Evolutionary conservation across 2,113 vertebrate genomes (phyloP).

Genomic region (Rhinichthys klamathensis): DNA sequence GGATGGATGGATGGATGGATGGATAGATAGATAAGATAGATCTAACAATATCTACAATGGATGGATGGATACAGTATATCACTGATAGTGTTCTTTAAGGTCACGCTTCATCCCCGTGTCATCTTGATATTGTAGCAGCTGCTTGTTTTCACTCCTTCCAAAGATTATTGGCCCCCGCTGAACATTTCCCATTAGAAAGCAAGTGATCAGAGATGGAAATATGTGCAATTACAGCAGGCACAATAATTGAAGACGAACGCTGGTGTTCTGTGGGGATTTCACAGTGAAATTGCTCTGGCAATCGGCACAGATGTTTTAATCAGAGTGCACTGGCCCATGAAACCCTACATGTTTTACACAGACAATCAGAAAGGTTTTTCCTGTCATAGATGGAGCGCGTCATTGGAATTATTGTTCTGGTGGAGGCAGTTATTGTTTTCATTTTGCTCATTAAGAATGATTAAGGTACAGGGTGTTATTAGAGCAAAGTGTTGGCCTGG

Average conservation of each 20-base stretch:
- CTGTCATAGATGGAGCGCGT: background rate
- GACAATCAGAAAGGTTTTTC: conserved; percentile 9
- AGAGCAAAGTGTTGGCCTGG: background rate
- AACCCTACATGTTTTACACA: conserved; percentile 38
- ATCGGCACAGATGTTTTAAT: conserved; percentile 47
- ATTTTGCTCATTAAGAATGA: conserved; percentile 23
- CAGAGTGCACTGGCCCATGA: conserved; percentile 36
- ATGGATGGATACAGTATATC: too few relatives aligned
- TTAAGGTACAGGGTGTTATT: conserved; percentile 1
- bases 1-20: too few relatives aligned
- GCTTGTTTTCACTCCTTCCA: conserved; percentile 15
- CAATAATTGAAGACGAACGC: conserved; percentile 49
- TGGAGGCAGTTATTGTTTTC: conserved; percentile 25
- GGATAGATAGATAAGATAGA: too few relatives aligned
- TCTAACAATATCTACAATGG: too few relatives aligned
- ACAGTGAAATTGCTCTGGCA: conserved; percentile 30
- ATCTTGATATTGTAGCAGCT: background rate
- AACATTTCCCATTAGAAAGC: conserved; percentile 27
- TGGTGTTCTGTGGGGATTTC: conserved; percentile 34
- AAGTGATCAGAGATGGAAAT: conserved; percentile 41
- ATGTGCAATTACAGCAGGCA: conserved; percentile 41
- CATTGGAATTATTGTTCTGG: conserved; percentile 31
- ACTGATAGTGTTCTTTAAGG: background rate
- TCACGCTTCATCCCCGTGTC: background rate
- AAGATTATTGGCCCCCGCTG: conserved; percentile 26